Evolutionary conservation across 2,888 invertebrate genomes (phyloP).

Genomic region (Helleia helle): DNA sequence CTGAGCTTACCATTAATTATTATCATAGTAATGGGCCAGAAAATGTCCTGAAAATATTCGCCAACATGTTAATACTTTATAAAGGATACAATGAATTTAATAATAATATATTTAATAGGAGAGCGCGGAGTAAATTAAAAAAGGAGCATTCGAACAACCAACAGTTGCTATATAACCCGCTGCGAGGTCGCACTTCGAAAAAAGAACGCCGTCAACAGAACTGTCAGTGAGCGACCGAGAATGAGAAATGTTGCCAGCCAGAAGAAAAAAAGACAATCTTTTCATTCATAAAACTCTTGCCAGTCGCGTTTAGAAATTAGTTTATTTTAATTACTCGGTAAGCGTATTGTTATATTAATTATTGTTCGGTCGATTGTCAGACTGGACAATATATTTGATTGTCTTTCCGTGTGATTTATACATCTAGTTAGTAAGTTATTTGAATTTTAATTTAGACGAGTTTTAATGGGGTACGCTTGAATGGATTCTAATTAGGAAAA

Average conservation of each 20-base stretch:
- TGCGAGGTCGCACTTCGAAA: slow-evolving; percentile 62
- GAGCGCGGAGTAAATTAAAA: slow-evolving; percentile 58
- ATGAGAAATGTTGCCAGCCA: slow-evolving; percentile 63
- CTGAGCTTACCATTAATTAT: no score
- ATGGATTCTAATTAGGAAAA: slow-evolving; percentile 73
- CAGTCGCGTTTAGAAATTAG: slow-evolving; percentile 63
- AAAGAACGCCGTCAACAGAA: slow-evolving; percentile 56
- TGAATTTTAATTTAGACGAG: slow-evolving; percentile 70
- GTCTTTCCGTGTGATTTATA: slow-evolving; percentile 68
- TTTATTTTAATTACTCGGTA: slow-evolving; percentile 70
- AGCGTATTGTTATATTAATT: slow-evolving; percentile 69
- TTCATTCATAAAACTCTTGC: slow-evolving; percentile 61
- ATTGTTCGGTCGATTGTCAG: slow-evolving; percentile 42
- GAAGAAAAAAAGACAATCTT: slow-evolving; percentile 43
- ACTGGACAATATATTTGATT: slow-evolving; percentile 71
- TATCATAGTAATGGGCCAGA: no score
- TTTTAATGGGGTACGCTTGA: slow-evolving; percentile 69
- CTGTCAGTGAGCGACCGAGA: slow-evolving; percentile 60
- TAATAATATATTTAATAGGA: slow-evolving; percentile 20
- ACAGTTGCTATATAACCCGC: slow-evolving; percentile 61
- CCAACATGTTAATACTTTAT: no score
- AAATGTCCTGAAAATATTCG: no score
- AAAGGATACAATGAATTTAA: slow-evolving; percentile 11
- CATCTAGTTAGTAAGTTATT: slow-evolving; percentile 73
- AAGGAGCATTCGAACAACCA: slow-evolving; percentile 52